Evolutionary conservation across 2,113 vertebrate genomes (phyloP), one percentile per base, ranked within the genome.

Genomic region (Reinhardtius hippoglossoides): DNA sequence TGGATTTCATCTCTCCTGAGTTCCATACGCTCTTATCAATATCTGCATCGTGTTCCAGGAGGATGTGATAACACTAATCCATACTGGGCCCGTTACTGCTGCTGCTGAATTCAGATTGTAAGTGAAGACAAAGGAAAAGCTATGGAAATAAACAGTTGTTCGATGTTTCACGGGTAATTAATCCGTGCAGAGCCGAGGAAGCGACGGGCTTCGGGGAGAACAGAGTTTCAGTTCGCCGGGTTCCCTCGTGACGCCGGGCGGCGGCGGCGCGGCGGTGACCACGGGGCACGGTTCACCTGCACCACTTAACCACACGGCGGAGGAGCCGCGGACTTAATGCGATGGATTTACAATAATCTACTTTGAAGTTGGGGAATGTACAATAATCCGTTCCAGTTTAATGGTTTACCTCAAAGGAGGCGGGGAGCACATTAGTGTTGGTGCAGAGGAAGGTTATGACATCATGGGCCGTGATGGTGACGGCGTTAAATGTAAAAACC

Each of bases 81-180:
- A 68, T 80, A n/a, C 76, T 61, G 61, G 50, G 68, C 67, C n/a
- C 50, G 24, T 59, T 80, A 4, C 27, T 81, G 54, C 20, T 12
- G 3, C 42, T 55, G 23, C 2, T n/a, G 18, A 5, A 46, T 16
- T 16, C 20, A 52, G 50, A 52, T n/a, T n/a, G n/a, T 20, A n/a
- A 52, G 9, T 0, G 16, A 52, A 52, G 18, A 52, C 7, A 52
- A 52, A 52, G 7, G 3, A 9, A 9, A 8, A 31, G 27, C 27
- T 31, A 31, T 1, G 5, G 27, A 5, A 31, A 31, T 5, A 31
- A 52, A 20, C 50, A n/a, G 50, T 3, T 20, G 16, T n/a, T 52
- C 9, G 50, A 52, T 52, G 44, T 16, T 46, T 16, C 4, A 4
- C 44, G 44, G 44, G 15, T 16, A 4, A 46, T 46, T 46, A 16